These are phyloP conservation scores for Trinorchestia longiramus DNA, from an alignment of 1,140 invertebrate species.

Conservation along the genomic window DNA sequence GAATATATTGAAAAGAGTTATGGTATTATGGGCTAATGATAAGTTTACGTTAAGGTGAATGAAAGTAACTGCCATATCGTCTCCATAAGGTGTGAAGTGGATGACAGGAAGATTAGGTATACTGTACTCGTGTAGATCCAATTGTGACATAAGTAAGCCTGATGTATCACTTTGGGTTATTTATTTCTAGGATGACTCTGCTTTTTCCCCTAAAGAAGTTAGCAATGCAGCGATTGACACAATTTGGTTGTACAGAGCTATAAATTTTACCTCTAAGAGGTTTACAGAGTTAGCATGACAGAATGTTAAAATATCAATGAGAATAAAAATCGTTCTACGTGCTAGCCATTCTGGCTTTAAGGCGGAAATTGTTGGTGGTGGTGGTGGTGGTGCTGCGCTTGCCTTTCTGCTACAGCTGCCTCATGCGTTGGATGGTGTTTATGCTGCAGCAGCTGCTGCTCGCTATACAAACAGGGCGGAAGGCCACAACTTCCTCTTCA, in stretches of 20 bases:
- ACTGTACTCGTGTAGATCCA: too few species aligned
- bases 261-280: too few species aligned
- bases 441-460: background rate
- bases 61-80: too few species aligned
- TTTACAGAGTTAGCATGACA: too few species aligned
- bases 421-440: background rate
- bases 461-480: background rate
- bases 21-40: too few species aligned
- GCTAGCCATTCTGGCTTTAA: background rate
- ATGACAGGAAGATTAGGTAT: too few species aligned
- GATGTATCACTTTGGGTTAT: too few species aligned
- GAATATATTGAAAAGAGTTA: background rate
- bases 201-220: background rate
- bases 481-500: background rate
- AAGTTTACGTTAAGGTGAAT: too few species aligned
- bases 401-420: background rate
- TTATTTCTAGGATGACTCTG: too few species aligned
- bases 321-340: too few species aligned
- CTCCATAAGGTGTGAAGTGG: too few species aligned
- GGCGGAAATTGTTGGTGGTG: background rate
- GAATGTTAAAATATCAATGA: background rate
- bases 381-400: background rate
- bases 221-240: background rate
- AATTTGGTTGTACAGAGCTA: background rate
- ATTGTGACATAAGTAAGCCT: too few species aligned